Base-by-base conservation (phyloP, 2,113 vertebrate species). In the Glaucidium brasilianum region DNA sequence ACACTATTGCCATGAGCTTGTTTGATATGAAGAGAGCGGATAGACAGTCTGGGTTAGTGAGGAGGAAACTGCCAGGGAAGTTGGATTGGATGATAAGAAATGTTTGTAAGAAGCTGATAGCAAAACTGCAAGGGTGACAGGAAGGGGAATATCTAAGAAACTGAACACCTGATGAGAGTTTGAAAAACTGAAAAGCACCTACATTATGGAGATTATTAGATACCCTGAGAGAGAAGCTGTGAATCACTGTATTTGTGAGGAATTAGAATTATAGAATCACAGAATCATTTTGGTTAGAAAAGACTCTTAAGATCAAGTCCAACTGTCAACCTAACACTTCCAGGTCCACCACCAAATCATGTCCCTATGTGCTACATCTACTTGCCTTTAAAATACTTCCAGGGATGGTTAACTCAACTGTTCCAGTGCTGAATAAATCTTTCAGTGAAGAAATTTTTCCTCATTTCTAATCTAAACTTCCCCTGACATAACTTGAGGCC, bases 311-410 rank as follows among this genome's bases (percentile, higher is more conserved):
- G 37, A 45, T 53, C 50, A 30, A n/a, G 30, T 68, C 15, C 10
- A 34, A 12, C 10, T 2, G 2, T 50, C 37, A 58, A 60, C 9
- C 9, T 66, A 67, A 17, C 13, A 19, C 35, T n/a, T 5, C 11
- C 19, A 76, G 45, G 14, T 11, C 27, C 17, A 53, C 29, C 21
- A 32, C 66, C 47, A 72, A 78, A 53, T 14, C 5, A 14, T 10
- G 14, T 27, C 16, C 17, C 17, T 39, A 66, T 26, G 39, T 0
- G 0, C 22, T 29, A n/a, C 2, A 5, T 18, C 16, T 59, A 47
- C 13, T 16, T 0, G 0, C 26, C 34, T 88, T 83, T 71, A 39
- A 39, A 72, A 72, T 52, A 39, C 5, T 4, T 64, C 15, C 8
- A 16, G 14, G 10, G 12, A 15, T 41, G 25, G 6, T 47, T 45